phyloP scores from a whole-genome alignment of 2,113 vertebrate genomes.

The Eclectus roratus region DNA sequence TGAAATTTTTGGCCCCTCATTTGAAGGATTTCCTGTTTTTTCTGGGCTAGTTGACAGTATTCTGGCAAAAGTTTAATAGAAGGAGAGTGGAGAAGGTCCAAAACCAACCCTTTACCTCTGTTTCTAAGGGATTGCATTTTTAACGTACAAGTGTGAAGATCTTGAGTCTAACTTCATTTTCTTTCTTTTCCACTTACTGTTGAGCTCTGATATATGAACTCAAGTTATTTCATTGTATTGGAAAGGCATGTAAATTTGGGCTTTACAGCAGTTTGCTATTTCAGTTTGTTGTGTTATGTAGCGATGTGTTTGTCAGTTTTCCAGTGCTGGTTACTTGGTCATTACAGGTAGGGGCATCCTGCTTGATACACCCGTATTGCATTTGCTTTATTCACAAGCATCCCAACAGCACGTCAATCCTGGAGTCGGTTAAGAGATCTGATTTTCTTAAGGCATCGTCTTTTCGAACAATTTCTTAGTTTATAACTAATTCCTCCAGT shows the following conservation, averaged over 20 bases:
- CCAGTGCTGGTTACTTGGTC: background rate
- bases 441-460: background rate
- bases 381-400: background rate
- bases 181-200: background rate
- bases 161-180: background rate
- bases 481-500: background rate
- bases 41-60: conserved; percentile 7
- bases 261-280: background rate
- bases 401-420: background rate
- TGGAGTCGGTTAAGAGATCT: background rate
- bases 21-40: conserved; percentile 42
- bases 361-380: background rate
- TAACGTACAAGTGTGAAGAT: background rate
- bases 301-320: background rate
- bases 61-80: background rate
- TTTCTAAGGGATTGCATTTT: background rate
- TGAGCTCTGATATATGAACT: background rate
- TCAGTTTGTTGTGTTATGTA: background rate
- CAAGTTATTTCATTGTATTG: background rate
- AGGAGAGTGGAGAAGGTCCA: background rate
- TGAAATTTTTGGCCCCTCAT: background rate
- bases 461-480: background rate
- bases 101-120: background rate
- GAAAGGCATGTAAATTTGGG: background rate
- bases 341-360: background rate